Evolutionary conservation across 2,113 vertebrate species (phyloP).

Genomic region (Sphyrna mokarran): DNA sequence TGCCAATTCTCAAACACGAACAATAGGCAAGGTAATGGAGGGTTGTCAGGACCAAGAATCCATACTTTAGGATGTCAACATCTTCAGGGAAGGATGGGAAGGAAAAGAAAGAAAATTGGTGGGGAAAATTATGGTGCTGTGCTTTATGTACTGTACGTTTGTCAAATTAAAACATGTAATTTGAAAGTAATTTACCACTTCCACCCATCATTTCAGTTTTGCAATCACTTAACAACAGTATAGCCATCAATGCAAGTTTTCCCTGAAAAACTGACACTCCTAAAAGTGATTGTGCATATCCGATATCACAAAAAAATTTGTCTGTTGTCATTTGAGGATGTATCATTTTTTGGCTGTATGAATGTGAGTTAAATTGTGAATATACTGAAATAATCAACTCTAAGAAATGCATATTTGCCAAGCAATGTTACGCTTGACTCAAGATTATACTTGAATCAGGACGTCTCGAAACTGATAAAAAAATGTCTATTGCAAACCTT

Average conservation of each 20-base stretch:
- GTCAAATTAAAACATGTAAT: slow-evolving; percentile 24
- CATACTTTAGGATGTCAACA: slow-evolving; percentile 17
- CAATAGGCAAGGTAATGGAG: background rate
- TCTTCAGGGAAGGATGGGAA: background rate
- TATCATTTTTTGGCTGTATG: background rate
- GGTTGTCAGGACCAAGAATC: background rate
- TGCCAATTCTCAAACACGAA: background rate
- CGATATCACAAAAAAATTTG: background rate
- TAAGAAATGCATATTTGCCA: slow-evolving; percentile 12
- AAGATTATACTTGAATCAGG: slow-evolving; percentile 24
- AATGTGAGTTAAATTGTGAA: background rate
- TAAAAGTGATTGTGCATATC: background rate
- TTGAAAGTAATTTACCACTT: slow-evolving; percentile 27
- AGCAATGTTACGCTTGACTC: slow-evolving; percentile 23
- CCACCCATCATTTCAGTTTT: background rate
- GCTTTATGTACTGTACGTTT: slow-evolving; percentile 18
- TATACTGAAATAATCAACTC: slow-evolving; percentile 26
- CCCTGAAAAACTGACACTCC: background rate
- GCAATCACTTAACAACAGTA: background rate
- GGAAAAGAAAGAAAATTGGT: background rate
- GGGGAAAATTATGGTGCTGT: slow-evolving; percentile 3
- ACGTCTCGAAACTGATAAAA: slow-evolving; percentile 7
- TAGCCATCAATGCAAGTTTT: background rate
- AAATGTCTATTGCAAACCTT: background rate
- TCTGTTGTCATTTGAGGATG: background rate